Evolutionary conservation across 2,888 invertebrate genomes (phyloP).

Genomic region (Dolichopus griseipennis): DNA sequence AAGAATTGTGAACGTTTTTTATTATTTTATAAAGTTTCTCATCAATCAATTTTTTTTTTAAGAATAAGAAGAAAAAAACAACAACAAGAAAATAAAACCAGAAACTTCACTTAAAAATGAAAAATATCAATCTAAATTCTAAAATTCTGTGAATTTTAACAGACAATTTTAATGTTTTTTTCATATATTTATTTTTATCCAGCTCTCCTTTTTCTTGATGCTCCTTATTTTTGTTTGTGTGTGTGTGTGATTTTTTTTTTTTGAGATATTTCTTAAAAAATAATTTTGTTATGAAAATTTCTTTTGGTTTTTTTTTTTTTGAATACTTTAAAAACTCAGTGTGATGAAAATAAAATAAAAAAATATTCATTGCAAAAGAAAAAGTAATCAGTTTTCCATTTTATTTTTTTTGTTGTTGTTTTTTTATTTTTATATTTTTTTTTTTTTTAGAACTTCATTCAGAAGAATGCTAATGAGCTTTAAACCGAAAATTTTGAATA

Average conservation of each 20-base stretch:
- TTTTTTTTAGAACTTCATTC: too few species aligned
- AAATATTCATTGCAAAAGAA: background rate
- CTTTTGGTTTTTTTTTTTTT: background rate
- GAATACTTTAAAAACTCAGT: background rate
- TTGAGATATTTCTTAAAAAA: too few species aligned
- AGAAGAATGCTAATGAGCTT: background rate
- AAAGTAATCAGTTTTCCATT: background rate
- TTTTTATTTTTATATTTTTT: too few species aligned
- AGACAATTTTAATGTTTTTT: background rate
- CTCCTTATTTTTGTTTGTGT: too few species aligned
- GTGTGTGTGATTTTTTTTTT: too few species aligned
- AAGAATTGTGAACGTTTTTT: too few species aligned
- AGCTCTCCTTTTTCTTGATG: too few species aligned
- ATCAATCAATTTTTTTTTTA: too few species aligned
- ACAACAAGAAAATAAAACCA: background rate
- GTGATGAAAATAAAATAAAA: background rate
- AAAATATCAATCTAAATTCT: slow-evolving; percentile 1
- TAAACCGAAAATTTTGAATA: background rate
- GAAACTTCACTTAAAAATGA: background rate
- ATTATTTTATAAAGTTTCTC: too few species aligned
- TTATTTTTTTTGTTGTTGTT: background rate
- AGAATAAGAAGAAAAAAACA: background rate
- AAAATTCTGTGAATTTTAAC: background rate
- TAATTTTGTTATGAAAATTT: background rate
- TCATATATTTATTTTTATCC: background rate